Percentiles rank a stretch among this genome's conserved stretches.
These are phyloP conservation scores for Charanyca ferruginea DNA, from an alignment of 2,888 invertebrate genomes.

Conservation along the genomic window DNA sequence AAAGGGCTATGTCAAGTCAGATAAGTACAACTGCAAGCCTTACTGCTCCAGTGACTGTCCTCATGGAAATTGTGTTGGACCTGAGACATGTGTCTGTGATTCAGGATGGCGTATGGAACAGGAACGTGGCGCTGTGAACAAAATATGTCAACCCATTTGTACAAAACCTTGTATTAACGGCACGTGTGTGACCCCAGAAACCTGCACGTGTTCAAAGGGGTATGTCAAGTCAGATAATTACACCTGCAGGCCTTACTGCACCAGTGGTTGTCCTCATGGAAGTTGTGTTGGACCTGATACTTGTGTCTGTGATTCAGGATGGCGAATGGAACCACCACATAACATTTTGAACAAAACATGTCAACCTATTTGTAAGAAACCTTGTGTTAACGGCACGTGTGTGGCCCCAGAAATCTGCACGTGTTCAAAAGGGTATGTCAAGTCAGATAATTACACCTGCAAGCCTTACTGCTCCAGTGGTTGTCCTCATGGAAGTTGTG, in stretches of 20 bases:
- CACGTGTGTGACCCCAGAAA: slow-evolving; percentile 30
- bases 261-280: slow-evolving; percentile 35
- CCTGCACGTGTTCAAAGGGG: slow-evolving; percentile 30
- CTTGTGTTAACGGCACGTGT: slow-evolving; percentile 34
- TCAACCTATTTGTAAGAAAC: slow-evolving; percentile 22
- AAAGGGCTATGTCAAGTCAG: no score
- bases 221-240: background rate
- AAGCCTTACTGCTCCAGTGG: slow-evolving; percentile 30
- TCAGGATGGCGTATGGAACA: slow-evolving; percentile 15
- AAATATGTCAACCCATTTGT: slow-evolving; percentile 40
- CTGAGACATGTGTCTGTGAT: slow-evolving; percentile 25
- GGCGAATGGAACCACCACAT: slow-evolving; percentile 3
- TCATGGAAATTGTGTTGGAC: slow-evolving; percentile 26
- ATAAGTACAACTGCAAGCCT: slow-evolving; percentile 12
- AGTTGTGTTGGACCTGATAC: slow-evolving; percentile 36
- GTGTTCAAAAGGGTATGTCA: slow-evolving; percentile 30
- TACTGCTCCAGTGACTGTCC: slow-evolving; percentile 24
- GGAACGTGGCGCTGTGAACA: background rate
- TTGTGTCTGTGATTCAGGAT: slow-evolving; percentile 38
- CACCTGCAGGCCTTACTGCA: slow-evolving; percentile 36
- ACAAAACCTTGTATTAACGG: slow-evolving; percentile 25
- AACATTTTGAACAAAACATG: slow-evolving; percentile 5
- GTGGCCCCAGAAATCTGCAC: slow-evolving; percentile 29
- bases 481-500: slow-evolving; percentile 28
- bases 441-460: slow-evolving; percentile 5